These are phyloP conservation scores for Caenorhabditis tropicalis DNA, from an alignment of 1,140 invertebrate species.

Conservation along the genomic window DNA sequence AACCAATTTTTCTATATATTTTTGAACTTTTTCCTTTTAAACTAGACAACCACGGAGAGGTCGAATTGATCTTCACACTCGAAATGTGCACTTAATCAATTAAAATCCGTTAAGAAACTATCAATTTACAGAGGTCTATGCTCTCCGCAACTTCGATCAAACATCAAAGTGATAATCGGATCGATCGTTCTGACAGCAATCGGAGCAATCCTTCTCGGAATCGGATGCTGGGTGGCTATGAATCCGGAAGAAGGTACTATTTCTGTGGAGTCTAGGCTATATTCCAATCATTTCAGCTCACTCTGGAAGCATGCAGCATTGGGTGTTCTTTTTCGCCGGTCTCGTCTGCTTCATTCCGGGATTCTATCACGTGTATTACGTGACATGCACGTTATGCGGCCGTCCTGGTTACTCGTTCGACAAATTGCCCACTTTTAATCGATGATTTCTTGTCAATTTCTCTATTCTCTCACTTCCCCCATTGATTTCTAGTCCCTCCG, in stretches of 20 bases:
- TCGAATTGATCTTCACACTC: too few relatives aligned
- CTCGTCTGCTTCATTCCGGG: conserved; percentile 55
- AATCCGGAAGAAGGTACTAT: conserved; percentile 35
- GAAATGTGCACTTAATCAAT: too few relatives aligned
- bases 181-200: conserved; percentile 49
- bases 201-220: conserved; percentile 47
- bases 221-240: conserved; percentile 51
- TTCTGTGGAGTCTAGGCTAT: neutral
- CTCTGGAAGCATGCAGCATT: conserved; percentile 49
- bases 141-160: conserved; percentile 44
- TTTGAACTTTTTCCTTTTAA: too few relatives aligned
- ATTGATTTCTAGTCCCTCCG: too few relatives aligned
- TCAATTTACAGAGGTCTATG: conserved; percentile 51
- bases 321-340: conserved; percentile 57
- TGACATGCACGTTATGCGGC: conserved; percentile 49
- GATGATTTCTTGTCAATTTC: conserved; percentile 9
- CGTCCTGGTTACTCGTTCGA: conserved; percentile 55
- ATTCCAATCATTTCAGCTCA: neutral
- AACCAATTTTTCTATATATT: too few relatives aligned
- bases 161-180: conserved; percentile 54
- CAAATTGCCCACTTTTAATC: conserved; percentile 53
- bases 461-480: too few relatives aligned
- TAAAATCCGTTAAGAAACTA: too few relatives aligned
- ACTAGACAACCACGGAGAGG: too few relatives aligned
- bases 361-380: conserved; percentile 58